Evolutionary conservation across 1,140 invertebrate species (phyloP).

Genomic region (Lepeophtheirus salmonis): DNA sequence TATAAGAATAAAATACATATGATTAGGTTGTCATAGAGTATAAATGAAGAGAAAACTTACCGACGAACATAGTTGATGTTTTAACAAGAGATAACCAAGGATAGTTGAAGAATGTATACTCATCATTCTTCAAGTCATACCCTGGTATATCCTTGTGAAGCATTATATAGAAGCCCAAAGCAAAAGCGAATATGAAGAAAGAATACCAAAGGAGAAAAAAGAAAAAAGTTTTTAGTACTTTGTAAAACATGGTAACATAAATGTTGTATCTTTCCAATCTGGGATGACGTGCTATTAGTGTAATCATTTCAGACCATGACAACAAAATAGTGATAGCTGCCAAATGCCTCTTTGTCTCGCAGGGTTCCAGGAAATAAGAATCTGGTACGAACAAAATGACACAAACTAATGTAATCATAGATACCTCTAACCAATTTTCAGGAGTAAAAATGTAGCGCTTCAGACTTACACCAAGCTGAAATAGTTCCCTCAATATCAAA

Average conservation of each 20-base stretch:
- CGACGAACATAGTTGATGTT: conserved; percentile 14
- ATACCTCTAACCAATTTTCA: conserved; percentile 12
- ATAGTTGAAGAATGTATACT: conserved; percentile 14
- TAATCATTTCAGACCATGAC: conserved; percentile 50
- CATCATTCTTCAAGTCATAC: not conserved
- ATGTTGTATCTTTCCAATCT: conserved; percentile 35
- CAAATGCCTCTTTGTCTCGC: conserved; percentile 22
- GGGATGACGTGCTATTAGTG: conserved; percentile 51
- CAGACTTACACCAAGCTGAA: conserved; percentile 5
- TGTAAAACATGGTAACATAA: conserved; percentile 25
- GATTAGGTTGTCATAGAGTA: no score
- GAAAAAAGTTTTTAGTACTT: conserved; percentile 23
- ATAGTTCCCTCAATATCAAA: not conserved
- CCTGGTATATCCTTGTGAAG: conserved; percentile 21
- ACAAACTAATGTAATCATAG: conserved; percentile 4
- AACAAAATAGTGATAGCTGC: conserved; percentile 46
- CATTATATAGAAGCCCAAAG: conserved; percentile 25
- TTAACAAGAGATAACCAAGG: conserved; percentile 14
- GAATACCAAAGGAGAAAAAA: conserved; percentile 23
- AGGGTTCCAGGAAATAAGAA: not conserved
- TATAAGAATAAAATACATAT: no score
- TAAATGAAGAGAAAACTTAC: not conserved
- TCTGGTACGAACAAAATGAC: conserved; percentile 6
- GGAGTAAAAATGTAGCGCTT: conserved; percentile 13
- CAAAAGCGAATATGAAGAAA: conserved; percentile 24